Evolutionary conservation across 1,140 invertebrate species (phyloP).

Genomic region (Ceratitis capitata): DNA sequence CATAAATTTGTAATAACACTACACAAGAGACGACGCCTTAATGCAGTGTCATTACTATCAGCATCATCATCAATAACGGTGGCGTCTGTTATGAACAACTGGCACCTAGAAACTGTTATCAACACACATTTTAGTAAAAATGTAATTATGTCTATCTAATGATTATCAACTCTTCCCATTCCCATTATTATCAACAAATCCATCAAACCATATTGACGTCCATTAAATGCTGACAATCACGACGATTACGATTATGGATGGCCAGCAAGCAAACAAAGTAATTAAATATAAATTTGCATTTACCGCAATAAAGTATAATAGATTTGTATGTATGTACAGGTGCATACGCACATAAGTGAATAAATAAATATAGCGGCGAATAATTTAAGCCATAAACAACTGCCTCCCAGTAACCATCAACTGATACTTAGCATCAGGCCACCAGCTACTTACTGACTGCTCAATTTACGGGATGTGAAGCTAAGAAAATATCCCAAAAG

Average conservation of each 20-base stretch:
- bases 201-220: not conserved
- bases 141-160: not conserved
- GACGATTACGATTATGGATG: not conserved
- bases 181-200: not conserved
- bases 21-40: not conserved
- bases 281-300: not conserved
- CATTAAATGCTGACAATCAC: not conserved
- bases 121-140: not conserved
- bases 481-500: too few species aligned
- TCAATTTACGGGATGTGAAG: not conserved
- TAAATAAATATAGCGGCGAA: not conserved
- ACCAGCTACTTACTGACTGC: not conserved
- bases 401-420: not conserved
- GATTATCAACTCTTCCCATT: not conserved
- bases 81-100: not conserved
- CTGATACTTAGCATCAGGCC: not conserved
- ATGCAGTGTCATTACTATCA: not conserved
- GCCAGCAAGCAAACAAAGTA: not conserved
- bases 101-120: not conserved
- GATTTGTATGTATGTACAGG: not conserved
- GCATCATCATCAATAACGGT: not conserved
- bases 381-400: conserved; percentile 1
- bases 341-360: not conserved
- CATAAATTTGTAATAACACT: not conserved
- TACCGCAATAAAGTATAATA: too few species aligned